phyloP scores from a whole-genome alignment of 2,888 invertebrate species.

The Muschampia plurimacula region DNA sequence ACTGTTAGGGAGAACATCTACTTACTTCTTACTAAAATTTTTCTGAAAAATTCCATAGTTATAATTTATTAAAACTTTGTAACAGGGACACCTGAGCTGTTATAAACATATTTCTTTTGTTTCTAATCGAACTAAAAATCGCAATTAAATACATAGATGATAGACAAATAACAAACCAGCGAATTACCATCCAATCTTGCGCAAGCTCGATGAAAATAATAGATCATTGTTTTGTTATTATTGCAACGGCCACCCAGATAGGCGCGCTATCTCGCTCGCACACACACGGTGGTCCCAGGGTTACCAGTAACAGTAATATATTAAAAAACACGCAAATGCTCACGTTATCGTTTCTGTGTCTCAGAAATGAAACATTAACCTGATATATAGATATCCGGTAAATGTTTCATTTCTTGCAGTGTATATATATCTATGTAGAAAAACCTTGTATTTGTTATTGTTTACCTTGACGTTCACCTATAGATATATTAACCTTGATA shows the following conservation, averaged over 20 bases:
- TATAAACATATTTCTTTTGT: background rate
- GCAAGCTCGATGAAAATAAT: constrained; percentile 63
- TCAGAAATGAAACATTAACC: too few relatives aligned
- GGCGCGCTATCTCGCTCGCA: constrained; percentile 53
- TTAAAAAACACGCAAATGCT: background rate
- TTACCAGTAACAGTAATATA: background rate
- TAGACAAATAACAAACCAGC: constrained; percentile 46
- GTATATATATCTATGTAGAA: too few relatives aligned
- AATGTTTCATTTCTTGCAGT: too few relatives aligned
- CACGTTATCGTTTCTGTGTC: too few relatives aligned
- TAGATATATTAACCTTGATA: too few relatives aligned
- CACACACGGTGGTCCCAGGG: constrained; percentile 54
- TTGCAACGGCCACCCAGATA: constrained; percentile 66
- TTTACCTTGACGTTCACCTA: too few relatives aligned
- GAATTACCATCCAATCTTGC: constrained; percentile 56
- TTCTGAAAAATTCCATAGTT: too few relatives aligned
- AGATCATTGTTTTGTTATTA: constrained; percentile 69
- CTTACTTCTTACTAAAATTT: too few relatives aligned
- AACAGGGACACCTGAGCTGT: background rate
- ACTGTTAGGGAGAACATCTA: too few relatives aligned
- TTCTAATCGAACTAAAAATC: constrained; percentile 35
- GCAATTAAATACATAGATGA: constrained; percentile 46
- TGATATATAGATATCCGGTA: too few relatives aligned
- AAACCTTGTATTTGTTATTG: too few relatives aligned
- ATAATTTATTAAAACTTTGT: too few relatives aligned